Base-by-base conservation (phyloP, 2,797 vertebrate species). In the Florisuga fusca region DNA sequence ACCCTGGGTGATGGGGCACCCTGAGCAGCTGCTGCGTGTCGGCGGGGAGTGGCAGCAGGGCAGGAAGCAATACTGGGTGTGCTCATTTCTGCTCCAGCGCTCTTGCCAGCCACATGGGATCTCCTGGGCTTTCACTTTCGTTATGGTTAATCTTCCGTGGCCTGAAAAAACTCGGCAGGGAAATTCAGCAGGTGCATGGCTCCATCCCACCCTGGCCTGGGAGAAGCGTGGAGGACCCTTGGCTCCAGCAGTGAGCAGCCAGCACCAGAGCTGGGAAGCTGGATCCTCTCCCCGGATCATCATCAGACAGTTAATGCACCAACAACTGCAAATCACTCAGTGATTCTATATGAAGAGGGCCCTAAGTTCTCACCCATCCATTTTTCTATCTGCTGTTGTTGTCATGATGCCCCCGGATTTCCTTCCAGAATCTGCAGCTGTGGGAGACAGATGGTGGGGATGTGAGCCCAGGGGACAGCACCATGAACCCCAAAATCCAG, bases 121-220 rank as follows among this genome's bases (percentile, higher is more conserved):
- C 95, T 95, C 95, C 93, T 59, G 69, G 83, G 86, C 95, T 97
- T 97, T 97, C 94, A 69, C 93, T 97, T 97, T 97, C 96, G 9
- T 36, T 95, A 89, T 86, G 19, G 74, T 50, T 80, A 29, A 36
- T 93, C 74, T 72, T 77, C 89, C 71, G 90, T 1, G 82, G 87
- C 89, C 76, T 86, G 50, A 80, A 80, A 53, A 72, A 82, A 80
- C 67, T 62, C 84, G 10, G 33, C 48, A 92, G 93, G 84, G 91
- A 92, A 89, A 84, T 74, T 63, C 46, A 23, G 31, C 2, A 0
- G 9, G 12, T 1, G 2, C 50, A 25, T 4, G 36, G 62, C 2
- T 3, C 51, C 1, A 3, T 51, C 53, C 45, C 2, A 15, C 76
- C 59, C 22, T 0, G 6, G 71, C 36, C 59, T 51, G 43, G 62